These are phyloP conservation scores for Andrena bucephala DNA, from an alignment of 2,888 invertebrate genomes.

Conservation along the genomic window DNA sequence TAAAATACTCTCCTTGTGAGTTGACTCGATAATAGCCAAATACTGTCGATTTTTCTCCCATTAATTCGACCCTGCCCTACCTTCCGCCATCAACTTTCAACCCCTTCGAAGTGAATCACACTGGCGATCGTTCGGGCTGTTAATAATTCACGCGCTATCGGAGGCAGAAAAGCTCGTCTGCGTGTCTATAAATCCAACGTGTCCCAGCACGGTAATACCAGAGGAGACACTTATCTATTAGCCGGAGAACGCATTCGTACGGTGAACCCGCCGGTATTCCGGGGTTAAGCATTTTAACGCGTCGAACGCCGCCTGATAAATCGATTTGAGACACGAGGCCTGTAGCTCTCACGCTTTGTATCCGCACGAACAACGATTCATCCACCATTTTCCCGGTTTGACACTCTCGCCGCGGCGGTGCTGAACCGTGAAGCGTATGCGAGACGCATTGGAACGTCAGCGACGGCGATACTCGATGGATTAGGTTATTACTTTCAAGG, in stretches of 20 bases:
- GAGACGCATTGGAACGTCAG: neutral
- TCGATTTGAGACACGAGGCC: conserved; percentile 48
- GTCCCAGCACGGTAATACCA: conserved; percentile 5
- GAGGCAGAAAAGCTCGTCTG: neutral
- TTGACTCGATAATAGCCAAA: neutral
- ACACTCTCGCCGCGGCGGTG: neutral
- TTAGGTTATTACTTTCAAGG: conserved; percentile 8
- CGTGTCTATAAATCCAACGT: conserved; percentile 24
- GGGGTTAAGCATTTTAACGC: conserved; percentile 55
- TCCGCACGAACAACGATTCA: conserved; percentile 42
- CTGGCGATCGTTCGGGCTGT: neutral
- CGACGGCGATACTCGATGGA: conserved; percentile 7
- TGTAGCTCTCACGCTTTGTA: conserved; percentile 55
- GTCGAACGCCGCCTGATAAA: conserved; percentile 40
- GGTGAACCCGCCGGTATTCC: conserved; percentile 44
- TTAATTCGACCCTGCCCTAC: neutral
- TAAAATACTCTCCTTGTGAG: too few species aligned
- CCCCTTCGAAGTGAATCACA: neutral
- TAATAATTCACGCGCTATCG: conserved; percentile 15
- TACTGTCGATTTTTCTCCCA: neutral
- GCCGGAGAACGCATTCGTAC: conserved; percentile 23
- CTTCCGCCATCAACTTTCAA: too few species aligned
- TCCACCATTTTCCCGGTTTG: conserved; percentile 10
- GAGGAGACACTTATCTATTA: conserved; percentile 48
- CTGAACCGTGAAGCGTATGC: conserved; percentile 8